phyloP scores from a whole-genome alignment of 2,113 vertebrate species.

The Probosciger aterrimus region DNA sequence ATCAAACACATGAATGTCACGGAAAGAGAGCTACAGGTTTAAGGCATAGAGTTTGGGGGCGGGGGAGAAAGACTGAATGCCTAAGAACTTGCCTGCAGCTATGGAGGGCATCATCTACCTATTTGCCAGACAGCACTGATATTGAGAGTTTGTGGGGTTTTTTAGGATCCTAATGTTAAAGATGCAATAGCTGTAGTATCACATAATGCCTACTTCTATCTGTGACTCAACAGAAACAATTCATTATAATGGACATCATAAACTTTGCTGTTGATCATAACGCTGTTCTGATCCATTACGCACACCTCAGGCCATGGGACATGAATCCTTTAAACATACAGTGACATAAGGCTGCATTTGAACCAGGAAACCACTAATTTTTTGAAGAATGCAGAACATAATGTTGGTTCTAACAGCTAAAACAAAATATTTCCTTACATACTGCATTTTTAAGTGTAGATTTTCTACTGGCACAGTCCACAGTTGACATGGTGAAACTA shows the following conservation, averaged over 20 bases:
- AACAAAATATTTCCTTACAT: background rate
- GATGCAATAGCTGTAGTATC: background rate
- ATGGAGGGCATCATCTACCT: background rate
- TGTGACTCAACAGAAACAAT: background rate
- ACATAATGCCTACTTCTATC: background rate
- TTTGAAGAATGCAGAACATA: background rate
- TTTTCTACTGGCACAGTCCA: background rate
- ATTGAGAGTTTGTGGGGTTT: rapidly evolving
- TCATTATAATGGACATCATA: background rate
- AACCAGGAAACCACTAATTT: background rate
- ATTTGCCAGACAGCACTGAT: background rate
- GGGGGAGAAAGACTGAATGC: background rate
- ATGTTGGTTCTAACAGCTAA: background rate
- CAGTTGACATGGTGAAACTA: background rate
- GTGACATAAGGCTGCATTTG: background rate
- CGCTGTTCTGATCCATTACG: background rate
- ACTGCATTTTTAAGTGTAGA: background rate
- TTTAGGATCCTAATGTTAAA: background rate
- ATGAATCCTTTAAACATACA: background rate
- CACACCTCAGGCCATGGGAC: background rate
- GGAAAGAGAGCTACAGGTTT: background rate
- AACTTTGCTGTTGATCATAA: background rate
- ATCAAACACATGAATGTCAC: background rate
- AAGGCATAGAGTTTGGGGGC: background rate
- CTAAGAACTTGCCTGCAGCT: background rate